Evolutionary conservation across 2,888 invertebrate genomes (phyloP), one percentile per base, ranked within the genome.

Genomic region (Lochmaea capreae): DNA sequence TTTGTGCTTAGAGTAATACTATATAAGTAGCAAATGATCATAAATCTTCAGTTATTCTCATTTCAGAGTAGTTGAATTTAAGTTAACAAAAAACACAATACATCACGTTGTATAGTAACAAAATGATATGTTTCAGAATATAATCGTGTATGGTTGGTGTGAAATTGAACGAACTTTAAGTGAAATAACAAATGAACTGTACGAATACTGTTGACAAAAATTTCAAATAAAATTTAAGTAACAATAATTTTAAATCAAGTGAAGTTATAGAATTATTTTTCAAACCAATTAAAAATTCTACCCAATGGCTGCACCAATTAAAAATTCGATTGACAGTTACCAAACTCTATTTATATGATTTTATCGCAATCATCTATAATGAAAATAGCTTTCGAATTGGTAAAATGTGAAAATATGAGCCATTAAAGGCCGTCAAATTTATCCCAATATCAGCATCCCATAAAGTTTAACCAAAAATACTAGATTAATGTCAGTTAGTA

Each of bases 1-100:
- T 70, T 70, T 57, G 61, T 62, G 39, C 22, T 69, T 54, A 43
- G 14, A 26, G 49, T 46, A 49, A 49, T 49, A 39, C 33, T 61
- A 61, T 61, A 61, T 61, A 33, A 61, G 33, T 33, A 3, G 22
- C 61, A n/a, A n/a, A 3, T 39, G 14, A 39, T 61, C 12, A 61
- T 61, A 61, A 61, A 61, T 61, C 58, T 58, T 58, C 58, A 26
- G 5, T 22, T 22, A 26, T 58, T 58, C 11, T 22, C 26, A 26
- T 58, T 61, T 61, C 12, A 39, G 8, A 61, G 61, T 61, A n/a
- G 61, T 61, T 61, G 39, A 39, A 6, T 26, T 4, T 9, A 57
- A 57, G 10, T 18, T n/a, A 57, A 57, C 16, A 33, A 8, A 57
- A 57, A 57, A 57, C 3, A 22, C 11, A 6, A 61, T 26, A 59